These are phyloP conservation scores for Ornithoptera priamus DNA, from an alignment of 2,888 invertebrate genomes.

Conservation along the genomic window DNA sequence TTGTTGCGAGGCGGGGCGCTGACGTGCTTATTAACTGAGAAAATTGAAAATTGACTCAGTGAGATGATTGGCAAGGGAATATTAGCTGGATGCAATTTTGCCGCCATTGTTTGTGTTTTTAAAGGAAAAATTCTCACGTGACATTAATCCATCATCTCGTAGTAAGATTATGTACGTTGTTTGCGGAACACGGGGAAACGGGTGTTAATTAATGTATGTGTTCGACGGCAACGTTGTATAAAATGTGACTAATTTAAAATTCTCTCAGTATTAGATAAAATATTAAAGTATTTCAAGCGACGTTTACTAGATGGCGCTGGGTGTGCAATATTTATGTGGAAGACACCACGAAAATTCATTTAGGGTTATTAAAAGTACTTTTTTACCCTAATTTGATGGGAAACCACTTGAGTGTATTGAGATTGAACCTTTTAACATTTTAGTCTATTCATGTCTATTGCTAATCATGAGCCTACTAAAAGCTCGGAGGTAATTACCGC, in stretches of 20 bases:
- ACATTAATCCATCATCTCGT: constrained; percentile 74
- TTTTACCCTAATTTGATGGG: no score
- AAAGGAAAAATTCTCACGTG: constrained; percentile 60
- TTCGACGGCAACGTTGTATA: no score
- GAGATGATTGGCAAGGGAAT: constrained; percentile 77
- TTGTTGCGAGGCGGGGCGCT: constrained; percentile 60
- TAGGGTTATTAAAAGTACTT: no score
- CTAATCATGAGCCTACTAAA: no score
- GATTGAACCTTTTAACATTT: no score
- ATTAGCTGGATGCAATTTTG: constrained; percentile 73
- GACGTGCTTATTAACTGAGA: constrained; percentile 76
- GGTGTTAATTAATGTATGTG: not conserved
- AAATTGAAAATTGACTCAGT: constrained; percentile 77
- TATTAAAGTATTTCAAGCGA: no score
- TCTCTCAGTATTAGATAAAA: no score
- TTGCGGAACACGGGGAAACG: constrained; percentile 32
- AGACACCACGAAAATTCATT: no score
- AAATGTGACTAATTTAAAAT: no score
- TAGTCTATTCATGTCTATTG: no score
- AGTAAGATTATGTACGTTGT: constrained; percentile 33
- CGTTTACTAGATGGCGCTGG: constrained; percentile 24
- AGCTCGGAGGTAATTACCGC: no score
- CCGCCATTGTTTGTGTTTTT: constrained; percentile 63
- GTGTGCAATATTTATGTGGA: constrained; percentile 2
- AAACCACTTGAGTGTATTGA: no score